Conservation (phyloP, 2,797 vertebrate genomes). For the Microctenopoma lineatum region DNA sequence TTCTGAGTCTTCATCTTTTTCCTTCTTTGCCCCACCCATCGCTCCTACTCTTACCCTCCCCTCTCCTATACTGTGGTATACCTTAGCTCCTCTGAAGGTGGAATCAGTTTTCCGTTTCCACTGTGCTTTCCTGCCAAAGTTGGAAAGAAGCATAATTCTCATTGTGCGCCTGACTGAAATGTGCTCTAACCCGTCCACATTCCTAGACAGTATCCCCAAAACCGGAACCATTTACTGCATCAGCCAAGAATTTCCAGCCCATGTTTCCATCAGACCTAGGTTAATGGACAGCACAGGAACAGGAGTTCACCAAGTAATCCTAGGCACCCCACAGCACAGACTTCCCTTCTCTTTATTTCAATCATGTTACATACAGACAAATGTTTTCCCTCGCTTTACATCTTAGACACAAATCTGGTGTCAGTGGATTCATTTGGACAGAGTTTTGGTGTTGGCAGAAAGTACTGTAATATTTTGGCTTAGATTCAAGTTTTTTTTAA, state of each 20-base stretch:
- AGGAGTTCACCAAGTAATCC: conserved; percentile 60
- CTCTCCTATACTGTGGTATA: conserved; percentile 44
- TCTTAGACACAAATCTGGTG: not conserved
- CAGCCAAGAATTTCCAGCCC: conserved; percentile 71
- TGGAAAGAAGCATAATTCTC: conserved; percentile 65
- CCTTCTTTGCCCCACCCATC: conserved; percentile 42
- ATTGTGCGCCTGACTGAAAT: conserved; percentile 45
- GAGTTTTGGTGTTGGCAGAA: too few relatives aligned
- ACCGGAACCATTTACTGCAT: conserved; percentile 68
- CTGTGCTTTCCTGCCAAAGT: conserved; percentile 32
- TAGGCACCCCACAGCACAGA: conserved; percentile 43
- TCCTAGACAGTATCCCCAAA: conserved; percentile 79
- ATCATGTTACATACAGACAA: conserved; percentile 36
- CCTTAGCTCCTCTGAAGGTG: conserved; percentile 60
- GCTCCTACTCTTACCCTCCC: conserved; percentile 16
- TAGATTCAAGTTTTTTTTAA: conserved; percentile 38
- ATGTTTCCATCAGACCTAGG: conserved; percentile 65
- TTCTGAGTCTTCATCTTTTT: conserved; percentile 49
- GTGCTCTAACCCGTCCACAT: conserved; percentile 65
- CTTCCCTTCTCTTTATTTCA: conserved; percentile 36
- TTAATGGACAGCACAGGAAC: conserved; percentile 42
- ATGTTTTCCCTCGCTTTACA: conserved; percentile 13
- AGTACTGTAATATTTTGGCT: conserved; percentile 45
- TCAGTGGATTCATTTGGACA: too few relatives aligned
- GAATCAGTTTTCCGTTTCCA: conserved; percentile 71